These are phyloP conservation scores for Macroglossus sobrinus DNA, from an alignment of 2,113 vertebrate species.

Conservation along the genomic window DNA sequence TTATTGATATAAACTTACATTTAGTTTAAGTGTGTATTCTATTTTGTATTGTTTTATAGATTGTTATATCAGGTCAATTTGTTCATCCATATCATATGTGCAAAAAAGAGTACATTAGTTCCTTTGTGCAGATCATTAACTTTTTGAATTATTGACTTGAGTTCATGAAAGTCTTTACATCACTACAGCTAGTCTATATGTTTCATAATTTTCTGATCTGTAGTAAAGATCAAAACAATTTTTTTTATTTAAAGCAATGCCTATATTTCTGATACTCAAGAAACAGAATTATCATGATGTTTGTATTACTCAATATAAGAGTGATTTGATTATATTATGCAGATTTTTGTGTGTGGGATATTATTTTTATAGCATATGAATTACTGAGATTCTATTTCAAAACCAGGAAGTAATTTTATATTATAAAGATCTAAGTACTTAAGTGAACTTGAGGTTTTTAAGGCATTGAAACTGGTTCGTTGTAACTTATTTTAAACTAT, in stretches of 20 bases:
- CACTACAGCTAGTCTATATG: not conserved
- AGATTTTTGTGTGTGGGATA: not conserved
- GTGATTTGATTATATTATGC: not conserved
- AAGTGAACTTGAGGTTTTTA: not conserved
- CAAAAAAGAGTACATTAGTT: not conserved
- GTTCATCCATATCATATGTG: not conserved
- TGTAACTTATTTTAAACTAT: not conserved
- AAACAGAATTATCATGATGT: not conserved
- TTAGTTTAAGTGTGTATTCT: not conserved
- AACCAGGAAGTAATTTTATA: not conserved
- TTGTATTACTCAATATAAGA: constrained; percentile 2
- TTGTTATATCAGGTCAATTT: not conserved
- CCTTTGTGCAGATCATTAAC: not conserved
- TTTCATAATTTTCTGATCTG: constrained; percentile 12
- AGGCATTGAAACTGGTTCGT: not conserved
- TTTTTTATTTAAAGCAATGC: not conserved
- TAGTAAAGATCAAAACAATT: not conserved
- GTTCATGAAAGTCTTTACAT: not conserved
- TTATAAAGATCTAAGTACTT: not conserved
- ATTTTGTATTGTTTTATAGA: not conserved
- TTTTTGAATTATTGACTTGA: constrained; percentile 21
- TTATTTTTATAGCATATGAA: not conserved
- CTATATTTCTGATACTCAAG: not conserved
- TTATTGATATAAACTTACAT: not conserved
- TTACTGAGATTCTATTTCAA: not conserved